Conservation (phyloP, 2,888 invertebrate species). For the Ditula angustiorana region DNA sequence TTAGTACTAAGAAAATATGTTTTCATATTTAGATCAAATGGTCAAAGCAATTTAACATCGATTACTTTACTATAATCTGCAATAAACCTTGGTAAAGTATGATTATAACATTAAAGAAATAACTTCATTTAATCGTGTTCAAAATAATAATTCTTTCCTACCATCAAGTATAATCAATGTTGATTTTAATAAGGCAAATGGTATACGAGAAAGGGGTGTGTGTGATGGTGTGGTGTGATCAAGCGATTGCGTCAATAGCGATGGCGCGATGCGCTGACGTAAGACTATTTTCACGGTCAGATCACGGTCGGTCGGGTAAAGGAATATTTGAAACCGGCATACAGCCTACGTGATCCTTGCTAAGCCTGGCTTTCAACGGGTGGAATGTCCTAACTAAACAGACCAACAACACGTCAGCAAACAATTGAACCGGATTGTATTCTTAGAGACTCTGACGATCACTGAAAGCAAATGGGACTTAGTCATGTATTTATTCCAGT, state of each 20-base stretch:
- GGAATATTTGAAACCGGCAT: constrained; percentile 38
- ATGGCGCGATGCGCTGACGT: constrained; percentile 45
- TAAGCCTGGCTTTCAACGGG: not conserved
- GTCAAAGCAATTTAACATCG: not conserved
- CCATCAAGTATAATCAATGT: too few species aligned
- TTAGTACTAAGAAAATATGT: not conserved
- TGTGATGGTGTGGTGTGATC: constrained; percentile 22
- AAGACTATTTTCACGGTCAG: constrained; percentile 44
- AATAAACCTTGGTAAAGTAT: not conserved
- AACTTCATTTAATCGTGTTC: too few species aligned
- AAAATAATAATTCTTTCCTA: too few species aligned
- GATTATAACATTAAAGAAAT: not conserved
- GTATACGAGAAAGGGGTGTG: constrained; percentile 24
- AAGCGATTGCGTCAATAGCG: constrained; percentile 26
- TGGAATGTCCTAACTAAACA: constrained; percentile 37
- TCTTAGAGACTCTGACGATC: constrained; percentile 15
- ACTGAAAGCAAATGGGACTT: constrained; percentile 18
- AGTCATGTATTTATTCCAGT: constrained; percentile 17
- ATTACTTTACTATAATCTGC: not conserved
- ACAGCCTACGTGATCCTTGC: constrained; percentile 33
- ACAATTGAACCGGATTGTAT: constrained; percentile 18
- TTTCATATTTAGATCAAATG: not conserved
- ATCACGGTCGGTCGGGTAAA: constrained; percentile 41
- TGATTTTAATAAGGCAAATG: not conserved
- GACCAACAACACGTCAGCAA: constrained; percentile 24